Base-by-base conservation (phyloP, 2,888 invertebrate genomes). In the Spialia ferax region DNA sequence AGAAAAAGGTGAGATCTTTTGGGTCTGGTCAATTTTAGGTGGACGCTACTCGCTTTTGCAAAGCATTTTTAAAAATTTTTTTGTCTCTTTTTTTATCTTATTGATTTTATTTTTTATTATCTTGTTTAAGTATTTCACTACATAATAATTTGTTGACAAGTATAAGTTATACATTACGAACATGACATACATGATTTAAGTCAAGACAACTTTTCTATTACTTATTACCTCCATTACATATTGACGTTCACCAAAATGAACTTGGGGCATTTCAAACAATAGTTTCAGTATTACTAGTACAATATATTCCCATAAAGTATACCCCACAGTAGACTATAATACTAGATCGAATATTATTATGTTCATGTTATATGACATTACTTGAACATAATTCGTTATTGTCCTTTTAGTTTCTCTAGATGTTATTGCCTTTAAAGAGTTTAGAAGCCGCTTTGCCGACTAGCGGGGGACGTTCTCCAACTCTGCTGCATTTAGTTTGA, bases 1-100 rank as follows among this genome's bases (percentile, higher is more conserved):
- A 98, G 91, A 97, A 96, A 95, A 97, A 97, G 98, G 98, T 98
- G 97, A 97, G 93, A 91, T 87, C 85, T 84, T 86, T 86, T 89
- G 91, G 90, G 85, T 90, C 91, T 91, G 89, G 88, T 86, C 88
- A 83, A 81, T 87, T 87, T 87, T 91, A 91, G 91, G 90, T 89
- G 91, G 91, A 89, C 87, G 87, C 89, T 92, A 88, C 89, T 91
- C 88, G 93, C 93, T 93, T 91, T 88, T 89, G 91, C 91, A 88
- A 91, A 91, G 90, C 91, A 90, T 92, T 91, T 88, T 89, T 81
- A n/a, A n/a, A n/a, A n/a, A n/a, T 84, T 83, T 83, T 74, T 76
- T 79, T 82, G 76, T 80, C 80, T 81, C 82, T 80, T 78, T 79
- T 4, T 81, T 79, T 75, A 79, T 76, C 77, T 78, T 78, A 75